These are phyloP conservation scores for Heterotilapia buettikoferi DNA, from an alignment of 2,113 vertebrate species.

Conservation along the genomic window DNA sequence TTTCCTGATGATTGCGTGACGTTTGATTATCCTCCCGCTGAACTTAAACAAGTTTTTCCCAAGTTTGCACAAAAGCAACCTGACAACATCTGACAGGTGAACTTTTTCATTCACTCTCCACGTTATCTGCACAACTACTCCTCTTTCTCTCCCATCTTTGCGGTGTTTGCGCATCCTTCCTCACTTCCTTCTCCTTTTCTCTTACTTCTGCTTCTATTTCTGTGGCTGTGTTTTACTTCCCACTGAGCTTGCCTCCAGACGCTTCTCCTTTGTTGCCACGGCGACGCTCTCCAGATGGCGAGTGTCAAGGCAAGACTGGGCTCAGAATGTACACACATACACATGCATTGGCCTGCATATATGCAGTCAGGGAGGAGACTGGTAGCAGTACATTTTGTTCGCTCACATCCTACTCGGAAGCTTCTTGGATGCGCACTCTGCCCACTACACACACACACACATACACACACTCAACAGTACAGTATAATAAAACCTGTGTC, in stretches of 20 bases:
- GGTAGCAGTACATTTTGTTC: constrained; percentile 26
- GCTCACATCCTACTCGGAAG: constrained; percentile 16
- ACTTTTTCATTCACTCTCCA: neutral
- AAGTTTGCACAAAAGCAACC: neutral
- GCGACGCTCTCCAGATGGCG: constrained; percentile 61
- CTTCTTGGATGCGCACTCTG: neutral
- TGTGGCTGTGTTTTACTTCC: neutral
- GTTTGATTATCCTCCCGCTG: neutral
- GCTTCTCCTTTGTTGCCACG: constrained; percentile 57
- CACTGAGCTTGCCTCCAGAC: constrained; percentile 38
- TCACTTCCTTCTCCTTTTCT: neutral
- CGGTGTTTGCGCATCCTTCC: neutral
- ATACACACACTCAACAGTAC: neutral
- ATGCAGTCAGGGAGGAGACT: constrained; percentile 7
- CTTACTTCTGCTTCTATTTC: constrained; percentile 15
- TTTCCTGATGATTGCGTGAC: neutral
- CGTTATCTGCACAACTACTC: neutral
- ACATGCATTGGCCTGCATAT: neutral
- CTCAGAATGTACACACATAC: constrained; percentile 4
- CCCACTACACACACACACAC: neutral
- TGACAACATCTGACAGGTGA: neutral
- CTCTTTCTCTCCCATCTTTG: neutral
- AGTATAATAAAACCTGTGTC: constrained; percentile 55
- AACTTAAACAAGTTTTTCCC: neutral
- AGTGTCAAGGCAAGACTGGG: constrained; percentile 40